Evolutionary conservation across 1,140 invertebrate genomes (phyloP), one percentile per base, ranked within the genome.

Genomic region (Drosophila rhopaloa): DNA sequence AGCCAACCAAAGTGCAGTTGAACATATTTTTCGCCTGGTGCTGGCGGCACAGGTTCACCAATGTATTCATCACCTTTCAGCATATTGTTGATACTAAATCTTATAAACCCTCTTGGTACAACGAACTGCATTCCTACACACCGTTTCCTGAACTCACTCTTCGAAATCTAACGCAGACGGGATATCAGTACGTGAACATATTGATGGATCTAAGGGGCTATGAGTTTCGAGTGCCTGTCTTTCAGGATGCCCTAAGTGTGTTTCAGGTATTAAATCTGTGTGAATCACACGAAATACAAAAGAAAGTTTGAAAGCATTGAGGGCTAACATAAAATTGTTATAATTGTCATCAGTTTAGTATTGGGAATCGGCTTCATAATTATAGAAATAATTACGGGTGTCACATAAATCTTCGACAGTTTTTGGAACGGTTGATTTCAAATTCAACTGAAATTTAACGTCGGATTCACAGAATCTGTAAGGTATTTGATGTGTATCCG

Each of bases 21-120:
- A 38, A 44, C 6, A 2, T 40, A 1, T 71, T 89, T 8, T 89
- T 89, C 24, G 10, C 27, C 11, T 90, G 77, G 81, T 89, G 84
- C 43, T 89, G 85, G 85, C 41, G 44, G 0, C 14, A 44, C 2
- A 68, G 62, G 4, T 84, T 89, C 5, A 48, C 73, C 13, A 79
- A 81, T 79, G 85, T 84, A 0, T 32, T 54, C 0, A 10, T 89
- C 0, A 79, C 56, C 0, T 74, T 70, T 48, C 60, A 66, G 2
- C 19, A 27, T 3, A 11, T 40, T 0, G 4, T 4, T 16, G 8
- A 13, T 1, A 27, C 2, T 0, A 37, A 53, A 3, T 1, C 0
- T 0, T 24, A 48, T 29, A 10, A 37, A 6, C 4, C 37, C 1
- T 0, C 5, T 14, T 29, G 55, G 41, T 13, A 35, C 5, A n/a